A percentile compares a stretch with the other conserved stretches of the same genome.
phyloP scores from a whole-genome alignment of 2,888 invertebrate genomes.

The Dryococelus australis region DNA sequence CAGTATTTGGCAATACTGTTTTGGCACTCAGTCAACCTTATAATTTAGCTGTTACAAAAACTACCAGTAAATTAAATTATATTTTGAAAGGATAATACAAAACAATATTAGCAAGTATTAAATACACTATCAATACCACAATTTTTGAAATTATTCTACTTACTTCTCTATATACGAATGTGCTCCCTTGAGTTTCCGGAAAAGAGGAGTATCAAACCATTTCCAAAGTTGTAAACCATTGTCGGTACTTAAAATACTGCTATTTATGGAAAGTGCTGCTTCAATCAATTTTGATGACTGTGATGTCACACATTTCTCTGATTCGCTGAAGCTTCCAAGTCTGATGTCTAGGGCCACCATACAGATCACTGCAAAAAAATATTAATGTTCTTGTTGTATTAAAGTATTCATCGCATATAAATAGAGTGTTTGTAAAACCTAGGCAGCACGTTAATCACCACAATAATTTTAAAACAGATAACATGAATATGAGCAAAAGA shows the following conservation, averaged over 20 bases:
- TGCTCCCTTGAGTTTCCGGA: constrained; percentile 70
- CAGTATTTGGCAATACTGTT: no score
- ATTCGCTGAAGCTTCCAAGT: constrained; percentile 70
- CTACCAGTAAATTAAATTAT: no score
- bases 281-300: constrained; percentile 72
- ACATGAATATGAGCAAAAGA: no score
- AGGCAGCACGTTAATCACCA: no score
- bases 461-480: no score
- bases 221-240: constrained; percentile 76
- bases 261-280: constrained; percentile 77
- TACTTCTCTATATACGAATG: constrained; percentile 73
- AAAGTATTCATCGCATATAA: background rate
- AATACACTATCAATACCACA: background rate
- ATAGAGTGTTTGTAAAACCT: no score
- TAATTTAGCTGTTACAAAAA: no score
- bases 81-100: background rate
- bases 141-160: background rate
- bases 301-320: constrained; percentile 67
- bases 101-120: constrained; percentile 55
- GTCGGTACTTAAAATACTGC: constrained; percentile 72
- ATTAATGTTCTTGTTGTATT: background rate
- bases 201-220: constrained; percentile 74
- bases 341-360: constrained; percentile 74
- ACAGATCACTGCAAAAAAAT: constrained; percentile 71
- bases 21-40: no score